Evolutionary conservation across 2,113 vertebrate genomes (phyloP), one percentile per base, ranked within the genome.

Genomic region (Cettia cetti): DNA sequence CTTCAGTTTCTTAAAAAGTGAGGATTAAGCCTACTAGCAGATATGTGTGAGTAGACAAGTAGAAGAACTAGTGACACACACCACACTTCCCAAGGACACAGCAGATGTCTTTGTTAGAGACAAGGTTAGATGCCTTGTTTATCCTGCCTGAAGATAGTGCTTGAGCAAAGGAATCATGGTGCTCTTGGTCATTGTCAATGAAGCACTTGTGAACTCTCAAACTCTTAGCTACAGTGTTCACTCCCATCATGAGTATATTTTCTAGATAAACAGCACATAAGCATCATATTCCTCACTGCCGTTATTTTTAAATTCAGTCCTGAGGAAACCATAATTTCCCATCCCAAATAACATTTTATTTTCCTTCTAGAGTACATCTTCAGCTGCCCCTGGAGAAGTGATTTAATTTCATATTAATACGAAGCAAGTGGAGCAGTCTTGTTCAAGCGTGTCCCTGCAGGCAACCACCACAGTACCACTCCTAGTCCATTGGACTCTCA

Each of bases 191-290:
- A 57, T 9, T 31, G 24, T 75, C n/a, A 37, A 4, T 20, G 17
- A 47, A 86, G 39, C 21, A 57, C 42, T 57, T 52, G 15, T 3
- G 8, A 86, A 28, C 22, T 20, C 7, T 70, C 45, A 64, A 37
- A 78, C 30, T n/a, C 47, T 72, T 22, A 24, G 44, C 31, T 31
- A 85, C 23, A 30, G 3, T n/a, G 24, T 64, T 88, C 53, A 47
- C 0, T 0, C 17, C 26, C 27, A 16, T n/a, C 4, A 7, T 35
- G 33, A 37, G 28, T 23, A 16, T 35, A 19, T 59, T 70, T 77
- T 78, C 45, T 74, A 70, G 35, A 65, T 45, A 86, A 66, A 50
- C 10, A 49, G 4, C 39, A 14, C 26, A 20, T 42, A 74, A 61
- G 26, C 61, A 47, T n/a, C 10, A 2, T n/a, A 45, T 37, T 54